Evolutionary conservation across 2,888 invertebrate species (phyloP), one percentile per base, ranked within the genome.

Genomic region (Hypsopygia costalis): DNA sequence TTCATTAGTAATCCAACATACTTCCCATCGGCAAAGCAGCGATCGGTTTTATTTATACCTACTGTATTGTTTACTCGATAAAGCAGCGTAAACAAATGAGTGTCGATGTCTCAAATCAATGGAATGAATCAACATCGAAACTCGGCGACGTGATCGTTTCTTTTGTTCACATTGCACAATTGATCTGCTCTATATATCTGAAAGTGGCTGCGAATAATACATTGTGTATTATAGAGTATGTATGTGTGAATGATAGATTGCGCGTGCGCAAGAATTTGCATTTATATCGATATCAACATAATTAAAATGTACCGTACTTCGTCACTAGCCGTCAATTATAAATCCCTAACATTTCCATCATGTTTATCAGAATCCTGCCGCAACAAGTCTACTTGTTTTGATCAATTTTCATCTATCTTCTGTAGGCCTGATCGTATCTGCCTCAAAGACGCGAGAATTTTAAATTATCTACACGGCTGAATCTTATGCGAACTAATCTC

Each of bases 221-320:
- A n/a, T n/a, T n/a, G n/a, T n/a, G n/a, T n/a, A n/a, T n/a, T n/a
- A n/a, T n/a, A n/a, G n/a, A n/a, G n/a, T n/a, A n/a, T n/a, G n/a
- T n/a, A n/a, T n/a, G 36, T 11, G 22, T 12, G 36, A 5, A 9
- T 36, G 36, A 36, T 21, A 37, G 36, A 22, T 30, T 29, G 11
- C 30, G n/a, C 11, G 6, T 11, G 22, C 16, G 6, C 31, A 30
- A 30, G 30, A 37, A 37, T 37, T 37, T 21, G 36, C 36, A 37
- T 31, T 31, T 37, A 37, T 30, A 37, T 37, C 30, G 36, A 37
- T 31, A 37, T 20, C 30, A 25, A 25, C n/a, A 25, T 37, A 30
- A 37, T 31, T 36, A 36, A 30, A 16, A 29, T 31, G 21, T 37
- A 37, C 36, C 22, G 36, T 30, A 22, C 21, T 6, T 37, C 36